phyloP scores from a whole-genome alignment of 2,113 vertebrate species.

The Dunckerocampus dactyliophorus region DNA sequence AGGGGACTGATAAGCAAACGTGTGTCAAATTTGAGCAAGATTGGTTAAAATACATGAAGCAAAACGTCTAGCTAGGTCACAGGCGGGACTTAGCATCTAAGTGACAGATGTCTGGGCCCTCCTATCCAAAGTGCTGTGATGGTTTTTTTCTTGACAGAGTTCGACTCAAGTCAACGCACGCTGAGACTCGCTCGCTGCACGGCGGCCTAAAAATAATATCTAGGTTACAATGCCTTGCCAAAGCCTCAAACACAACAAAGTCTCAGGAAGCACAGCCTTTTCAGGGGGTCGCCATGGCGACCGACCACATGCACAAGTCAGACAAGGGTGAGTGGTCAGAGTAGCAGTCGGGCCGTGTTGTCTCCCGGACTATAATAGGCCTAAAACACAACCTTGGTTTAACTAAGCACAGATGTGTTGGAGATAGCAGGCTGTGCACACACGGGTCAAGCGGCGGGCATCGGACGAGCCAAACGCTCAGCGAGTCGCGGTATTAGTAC shows the following conservation, averaged over 20 bases:
- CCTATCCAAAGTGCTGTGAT: background rate
- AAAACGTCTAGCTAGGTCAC: no score
- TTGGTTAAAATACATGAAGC: no score
- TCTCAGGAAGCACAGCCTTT: constrained; percentile 60
- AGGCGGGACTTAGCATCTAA: no score
- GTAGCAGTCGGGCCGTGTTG: constrained; percentile 54
- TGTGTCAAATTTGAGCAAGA: no score
- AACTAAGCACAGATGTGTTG: constrained; percentile 58
- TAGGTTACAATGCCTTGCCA: constrained; percentile 66
- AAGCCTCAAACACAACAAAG: constrained; percentile 62
- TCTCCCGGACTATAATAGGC: constrained; percentile 62
- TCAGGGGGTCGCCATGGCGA: constrained; percentile 50
- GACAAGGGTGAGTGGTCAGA: constrained; percentile 68
- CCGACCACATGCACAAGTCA: constrained; percentile 64
- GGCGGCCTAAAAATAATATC: constrained; percentile 72
- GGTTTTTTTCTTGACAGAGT: background rate
- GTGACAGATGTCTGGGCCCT: background rate
- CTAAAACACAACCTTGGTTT: constrained; percentile 64
- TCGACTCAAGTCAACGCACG: constrained; percentile 55
- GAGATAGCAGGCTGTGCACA: constrained; percentile 42
- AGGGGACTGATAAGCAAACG: no score
- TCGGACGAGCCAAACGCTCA: constrained; percentile 25
- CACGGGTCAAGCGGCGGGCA: constrained; percentile 48
- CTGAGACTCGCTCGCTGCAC: constrained; percentile 34
- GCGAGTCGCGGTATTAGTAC: constrained; percentile 1